Base-by-base conservation (phyloP, 2,113 vertebrate species). In the Myotis davidii region DNA sequence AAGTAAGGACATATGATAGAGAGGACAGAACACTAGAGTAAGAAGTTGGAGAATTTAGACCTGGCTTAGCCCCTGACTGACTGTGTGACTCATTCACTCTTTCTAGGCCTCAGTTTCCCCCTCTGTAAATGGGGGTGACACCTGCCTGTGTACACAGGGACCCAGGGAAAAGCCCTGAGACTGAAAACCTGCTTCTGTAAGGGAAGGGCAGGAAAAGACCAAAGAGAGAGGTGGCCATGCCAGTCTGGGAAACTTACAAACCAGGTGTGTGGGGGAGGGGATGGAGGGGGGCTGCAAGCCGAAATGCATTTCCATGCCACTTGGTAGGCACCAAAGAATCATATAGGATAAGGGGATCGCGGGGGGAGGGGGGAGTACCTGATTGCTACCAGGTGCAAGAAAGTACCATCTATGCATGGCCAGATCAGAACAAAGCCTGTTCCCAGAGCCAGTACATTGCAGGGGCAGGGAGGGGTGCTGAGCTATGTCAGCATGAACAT, bases 81-180 rank as follows among this genome's bases (percentile, higher is more conserved):
- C 50, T 76, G 7, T 54, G 34, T 61, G 54, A 59, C 14, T 48
- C 42, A 73, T 7, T 84, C n/a, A 61, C 2, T 76, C 16, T 77
- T 78, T 65, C 54, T 50, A 73, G 69, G 13, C 25, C 52, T 85
- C 29, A 72, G 56, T 70, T 94, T 90, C 32, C 32, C 50, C n/a
- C 56, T n/a, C 56, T 79, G 9, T 21, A 45, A n/a, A 61, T 48
- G 42, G 45, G 2, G 6, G 25, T 56, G 25, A 56, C 11, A 48
- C 1, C 48, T 73, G 16, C 29, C 59, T 56, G 32, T 32, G 29
- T 52, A 52, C 76, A 78, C 18, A 20, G 2, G n/a, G 48, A 78
- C 18, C 48, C 32, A 11, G 48, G 32, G 48, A 52, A 78, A 78
- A 78, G 76, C 52, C 23, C 54, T 3, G 8, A 59, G 25, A 17